Evolutionary conservation across 2,113 vertebrate genomes (phyloP).

Genomic region (Neofelis nebulosa): DNA sequence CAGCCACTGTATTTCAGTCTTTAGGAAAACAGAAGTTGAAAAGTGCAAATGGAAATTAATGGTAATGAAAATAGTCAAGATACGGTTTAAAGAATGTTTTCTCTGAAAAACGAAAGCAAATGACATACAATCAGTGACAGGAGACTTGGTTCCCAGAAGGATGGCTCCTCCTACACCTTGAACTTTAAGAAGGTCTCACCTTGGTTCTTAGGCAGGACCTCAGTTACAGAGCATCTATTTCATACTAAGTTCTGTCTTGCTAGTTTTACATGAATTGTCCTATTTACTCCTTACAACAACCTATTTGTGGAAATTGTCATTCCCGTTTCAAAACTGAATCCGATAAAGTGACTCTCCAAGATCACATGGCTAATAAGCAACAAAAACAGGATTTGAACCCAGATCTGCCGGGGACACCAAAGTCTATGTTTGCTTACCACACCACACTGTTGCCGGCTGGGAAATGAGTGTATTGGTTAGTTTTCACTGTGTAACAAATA

Average conservation of each 20-base stretch:
- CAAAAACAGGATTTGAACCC: not conserved
- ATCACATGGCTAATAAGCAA: not conserved
- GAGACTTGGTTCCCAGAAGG: constrained; percentile 25
- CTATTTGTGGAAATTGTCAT: not conserved
- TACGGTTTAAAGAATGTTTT: constrained; percentile 39
- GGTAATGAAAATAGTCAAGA: not conserved
- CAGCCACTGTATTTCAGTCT: not conserved
- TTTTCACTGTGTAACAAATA: not conserved
- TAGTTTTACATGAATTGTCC: not conserved
- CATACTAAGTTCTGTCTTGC: not conserved
- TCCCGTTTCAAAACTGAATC: not conserved
- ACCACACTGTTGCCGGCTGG: not conserved
- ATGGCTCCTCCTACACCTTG: constrained; percentile 48
- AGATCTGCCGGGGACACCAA: not conserved
- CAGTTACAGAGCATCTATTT: not conserved
- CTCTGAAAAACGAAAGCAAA: constrained; percentile 24
- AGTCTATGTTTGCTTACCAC: not conserved
- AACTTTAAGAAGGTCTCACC: constrained; percentile 45
- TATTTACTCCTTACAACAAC: not conserved
- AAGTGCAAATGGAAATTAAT: constrained; percentile 25
- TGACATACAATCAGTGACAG: not conserved
- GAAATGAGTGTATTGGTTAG: not conserved
- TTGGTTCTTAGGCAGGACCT: constrained; percentile 10
- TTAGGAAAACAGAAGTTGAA: constrained; percentile 6
- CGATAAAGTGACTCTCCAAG: not conserved